Conservation (phyloP, 1,140 invertebrate species). For the Aradophagus sp. region DNA sequence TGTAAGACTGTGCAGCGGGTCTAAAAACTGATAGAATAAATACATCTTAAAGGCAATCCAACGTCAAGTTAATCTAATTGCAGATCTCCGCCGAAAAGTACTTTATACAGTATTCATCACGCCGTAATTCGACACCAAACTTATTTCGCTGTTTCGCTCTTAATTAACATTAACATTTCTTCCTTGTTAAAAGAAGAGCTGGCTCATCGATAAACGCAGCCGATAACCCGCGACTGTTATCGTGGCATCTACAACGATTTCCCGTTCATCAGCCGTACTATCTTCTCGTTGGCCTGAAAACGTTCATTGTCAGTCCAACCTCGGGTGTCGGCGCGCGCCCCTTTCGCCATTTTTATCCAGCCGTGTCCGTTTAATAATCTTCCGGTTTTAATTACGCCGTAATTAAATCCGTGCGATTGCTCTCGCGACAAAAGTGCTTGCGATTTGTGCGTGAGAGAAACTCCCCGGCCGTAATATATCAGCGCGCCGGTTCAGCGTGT, state of each 20-base stretch:
- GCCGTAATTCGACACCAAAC: too few species aligned
- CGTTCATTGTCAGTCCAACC: slow-evolving; percentile 19
- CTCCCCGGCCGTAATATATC: slow-evolving; percentile 14
- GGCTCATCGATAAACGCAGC: slow-evolving; percentile 8
- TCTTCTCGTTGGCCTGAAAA: slow-evolving; percentile 14
- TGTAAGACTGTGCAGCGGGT: too few species aligned
- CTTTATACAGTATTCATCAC: too few species aligned
- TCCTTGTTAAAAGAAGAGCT: slow-evolving; percentile 11
- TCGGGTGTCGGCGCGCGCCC: slow-evolving; percentile 5
- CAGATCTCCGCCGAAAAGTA: too few species aligned
- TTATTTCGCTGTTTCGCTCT: too few species aligned
- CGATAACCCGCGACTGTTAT: slow-evolving; percentile 17
- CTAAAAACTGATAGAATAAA: too few species aligned
- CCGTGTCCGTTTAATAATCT: slow-evolving; percentile 28
- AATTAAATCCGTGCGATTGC: slow-evolving; percentile 37
- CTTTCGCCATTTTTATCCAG: slow-evolving; percentile 20
- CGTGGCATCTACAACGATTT: slow-evolving; percentile 10
- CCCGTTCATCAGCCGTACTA: slow-evolving; percentile 8
- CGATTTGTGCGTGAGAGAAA: slow-evolving; percentile 35
- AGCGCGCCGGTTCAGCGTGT: neutral
- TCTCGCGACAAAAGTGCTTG: slow-evolving; percentile 17
- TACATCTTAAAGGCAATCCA: too few species aligned
- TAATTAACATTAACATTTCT: too few species aligned
- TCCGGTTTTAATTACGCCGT: slow-evolving; percentile 31
- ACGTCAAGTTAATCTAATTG: too few species aligned